phyloP scores from a whole-genome alignment of 1,140 invertebrate genomes.

The Cydia strobilella region DNA sequence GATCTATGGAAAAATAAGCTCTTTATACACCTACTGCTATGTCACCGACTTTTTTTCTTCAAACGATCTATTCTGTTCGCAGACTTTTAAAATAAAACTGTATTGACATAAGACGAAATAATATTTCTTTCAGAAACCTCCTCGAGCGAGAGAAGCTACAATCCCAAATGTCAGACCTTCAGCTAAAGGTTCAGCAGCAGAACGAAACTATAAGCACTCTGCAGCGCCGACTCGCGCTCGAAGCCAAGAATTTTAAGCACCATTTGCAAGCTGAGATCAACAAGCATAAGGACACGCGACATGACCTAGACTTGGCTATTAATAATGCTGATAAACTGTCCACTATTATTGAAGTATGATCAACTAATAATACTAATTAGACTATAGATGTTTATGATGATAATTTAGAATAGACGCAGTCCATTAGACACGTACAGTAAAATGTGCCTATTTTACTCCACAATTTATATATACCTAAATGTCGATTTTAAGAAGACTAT shows the following conservation, averaged over 20 bases:
- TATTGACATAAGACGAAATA: no score
- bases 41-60: no score
- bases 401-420: no score
- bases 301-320: slow-evolving; percentile 83
- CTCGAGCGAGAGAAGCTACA: slow-evolving; percentile 86
- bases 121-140: slow-evolving; percentile 79
- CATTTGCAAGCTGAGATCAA: slow-evolving; percentile 84
- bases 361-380: background rate
- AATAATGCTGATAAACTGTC: slow-evolving; percentile 82
- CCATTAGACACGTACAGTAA: no score
- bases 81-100: no score
- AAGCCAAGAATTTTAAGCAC: slow-evolving; percentile 86
- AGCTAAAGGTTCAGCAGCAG: slow-evolving; percentile 83
- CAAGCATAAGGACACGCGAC: slow-evolving; percentile 86
- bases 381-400: background rate
- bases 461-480: no score
- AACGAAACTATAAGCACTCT: slow-evolving; percentile 85
- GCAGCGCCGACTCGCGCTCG: slow-evolving; percentile 84
- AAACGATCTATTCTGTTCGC: no score
- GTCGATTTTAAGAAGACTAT: no score
- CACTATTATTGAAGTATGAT: slow-evolving; percentile 78
- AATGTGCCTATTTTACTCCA: no score
- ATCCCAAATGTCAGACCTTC: slow-evolving; percentile 82
- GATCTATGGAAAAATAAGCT: no score
- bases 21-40: no score